Base-by-base conservation (phyloP, 1,140 invertebrate genomes). In the Belonocnema kinseyi region DNA sequence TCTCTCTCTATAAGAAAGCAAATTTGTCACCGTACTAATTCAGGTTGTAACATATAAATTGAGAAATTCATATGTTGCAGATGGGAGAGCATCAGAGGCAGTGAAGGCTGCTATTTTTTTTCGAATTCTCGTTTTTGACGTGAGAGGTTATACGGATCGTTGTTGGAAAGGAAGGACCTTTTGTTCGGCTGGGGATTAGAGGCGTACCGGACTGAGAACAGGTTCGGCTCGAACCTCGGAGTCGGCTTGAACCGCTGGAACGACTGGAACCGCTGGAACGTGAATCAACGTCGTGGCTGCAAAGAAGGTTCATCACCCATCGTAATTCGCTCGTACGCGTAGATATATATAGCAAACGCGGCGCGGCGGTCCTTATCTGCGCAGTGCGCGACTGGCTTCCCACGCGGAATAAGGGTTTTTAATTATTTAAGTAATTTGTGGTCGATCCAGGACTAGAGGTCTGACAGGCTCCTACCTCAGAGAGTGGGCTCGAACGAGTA, bases 401-500 rank as follows among this genome's bases (percentile, higher is more conserved):
- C 89, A 89, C 88, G 87, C 81, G 81, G 81, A 80, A 80, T 82
- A 81, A 73, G 80, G 85, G 81, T 89, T 90, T 88, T 90, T 91
- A 90, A 91, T 90, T 90, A 90, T 91, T 89, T 89, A 80, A 83
- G 88, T 91, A 90, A 90, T 90, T 90, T 89, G 88, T 87, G 85
- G 87, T 78, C 82, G 85, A 88, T 87, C 81, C 83, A 77, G 77
- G 80, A 85, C 75, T 79, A 80, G 81, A 56, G 77, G 82, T 81
- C 79, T 78, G 79, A 79, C 84, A 79, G 83, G 77, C 81, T 81
- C 81, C 75, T 73, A 74, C 83, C 76, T 78, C 61, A 72, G 76
- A 79, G 78, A 76, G 80, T 74, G 79, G 66, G 52, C 76, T 74
- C 72, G 73, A 78, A 82, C 77, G 90, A 85, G 88, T 89, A 89